These are phyloP conservation scores for Progne subis DNA, from an alignment of 2,113 vertebrate species.

Conservation along the genomic window DNA sequence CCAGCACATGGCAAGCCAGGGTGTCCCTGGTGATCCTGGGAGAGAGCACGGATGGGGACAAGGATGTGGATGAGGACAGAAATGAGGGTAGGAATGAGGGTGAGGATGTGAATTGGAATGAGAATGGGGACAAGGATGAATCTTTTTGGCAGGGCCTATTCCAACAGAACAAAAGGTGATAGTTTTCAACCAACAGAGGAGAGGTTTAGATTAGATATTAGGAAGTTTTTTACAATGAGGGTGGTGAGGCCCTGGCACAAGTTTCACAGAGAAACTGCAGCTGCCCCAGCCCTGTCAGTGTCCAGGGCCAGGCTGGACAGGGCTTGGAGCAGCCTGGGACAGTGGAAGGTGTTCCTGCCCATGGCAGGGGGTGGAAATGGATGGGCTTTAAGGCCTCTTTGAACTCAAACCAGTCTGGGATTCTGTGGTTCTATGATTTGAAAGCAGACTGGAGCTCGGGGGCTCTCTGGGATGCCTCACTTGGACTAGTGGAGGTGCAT, in stretches of 20 bases:
- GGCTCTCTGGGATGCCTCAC: fast-evolving
- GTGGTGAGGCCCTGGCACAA: not conserved
- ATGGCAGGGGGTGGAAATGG: not conserved
- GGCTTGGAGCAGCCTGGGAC: not conserved
- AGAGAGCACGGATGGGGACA: fast-evolving
- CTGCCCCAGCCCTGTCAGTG: not conserved
- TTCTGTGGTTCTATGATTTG: not conserved
- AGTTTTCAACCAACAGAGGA: not conserved
- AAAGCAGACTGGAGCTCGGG: not conserved
- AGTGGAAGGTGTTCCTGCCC: not conserved
- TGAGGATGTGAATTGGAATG: not conserved
- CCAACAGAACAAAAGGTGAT: not conserved
- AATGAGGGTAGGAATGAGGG: too few species aligned
- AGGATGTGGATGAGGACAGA: not conserved
- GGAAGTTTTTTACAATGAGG: not conserved
- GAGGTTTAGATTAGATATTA: not conserved
- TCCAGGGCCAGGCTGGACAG: not conserved
- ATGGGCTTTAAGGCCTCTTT: not conserved
- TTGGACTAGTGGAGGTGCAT: fast-evolving
- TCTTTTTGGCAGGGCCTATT: not conserved
- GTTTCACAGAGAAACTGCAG: not conserved
- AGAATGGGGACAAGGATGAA: not conserved
- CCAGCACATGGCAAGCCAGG: not conserved
- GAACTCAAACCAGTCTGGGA: not conserved
- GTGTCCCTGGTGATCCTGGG: not conserved